phyloP scores from a whole-genome alignment of 1,140 invertebrate species.

The Drosophila kikkawai region DNA sequence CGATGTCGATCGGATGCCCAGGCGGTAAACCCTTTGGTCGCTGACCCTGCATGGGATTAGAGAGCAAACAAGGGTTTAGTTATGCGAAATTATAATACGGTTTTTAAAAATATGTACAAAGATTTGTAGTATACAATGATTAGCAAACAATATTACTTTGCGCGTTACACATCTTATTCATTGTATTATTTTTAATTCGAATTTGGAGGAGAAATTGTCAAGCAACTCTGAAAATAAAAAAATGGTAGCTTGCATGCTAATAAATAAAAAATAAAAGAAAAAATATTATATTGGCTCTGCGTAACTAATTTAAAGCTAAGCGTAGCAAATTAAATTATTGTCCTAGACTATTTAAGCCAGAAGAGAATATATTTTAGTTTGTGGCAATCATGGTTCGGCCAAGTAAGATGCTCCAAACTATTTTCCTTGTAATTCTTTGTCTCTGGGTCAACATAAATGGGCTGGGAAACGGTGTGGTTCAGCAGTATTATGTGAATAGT shows the following conservation, averaged over 20 bases:
- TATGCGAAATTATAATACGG: neutral
- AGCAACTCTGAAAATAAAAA: too few species aligned
- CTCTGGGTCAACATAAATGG: neutral
- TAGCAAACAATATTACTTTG: neutral
- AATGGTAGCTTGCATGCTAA: neutral
- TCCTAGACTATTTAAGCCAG: neutral
- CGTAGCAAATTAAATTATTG: neutral
- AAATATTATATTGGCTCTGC: neutral
- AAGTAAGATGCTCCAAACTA: neutral
- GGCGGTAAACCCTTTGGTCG: slow-evolving; percentile 88
- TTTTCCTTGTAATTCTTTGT: neutral
- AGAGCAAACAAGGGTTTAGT: slow-evolving; percentile 12
- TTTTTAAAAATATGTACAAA: neutral
- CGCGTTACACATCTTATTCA: neutral
- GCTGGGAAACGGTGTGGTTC: too few species aligned
- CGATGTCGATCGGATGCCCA: slow-evolving; percentile 89
- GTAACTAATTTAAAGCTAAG: neutral
- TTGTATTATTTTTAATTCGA: neutral
- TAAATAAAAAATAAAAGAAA: neutral
- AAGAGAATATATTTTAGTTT: neutral
- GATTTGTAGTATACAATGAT: neutral
- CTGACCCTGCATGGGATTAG: slow-evolving; percentile 86
- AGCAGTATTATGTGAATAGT: slow-evolving; percentile 25
- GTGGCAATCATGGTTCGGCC: slow-evolving; percentile 12
- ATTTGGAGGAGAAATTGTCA: too few species aligned